Evolutionary conservation across 2,113 vertebrate genomes (phyloP).

Genomic region (Dicerorhinus sumatrensis): DNA sequence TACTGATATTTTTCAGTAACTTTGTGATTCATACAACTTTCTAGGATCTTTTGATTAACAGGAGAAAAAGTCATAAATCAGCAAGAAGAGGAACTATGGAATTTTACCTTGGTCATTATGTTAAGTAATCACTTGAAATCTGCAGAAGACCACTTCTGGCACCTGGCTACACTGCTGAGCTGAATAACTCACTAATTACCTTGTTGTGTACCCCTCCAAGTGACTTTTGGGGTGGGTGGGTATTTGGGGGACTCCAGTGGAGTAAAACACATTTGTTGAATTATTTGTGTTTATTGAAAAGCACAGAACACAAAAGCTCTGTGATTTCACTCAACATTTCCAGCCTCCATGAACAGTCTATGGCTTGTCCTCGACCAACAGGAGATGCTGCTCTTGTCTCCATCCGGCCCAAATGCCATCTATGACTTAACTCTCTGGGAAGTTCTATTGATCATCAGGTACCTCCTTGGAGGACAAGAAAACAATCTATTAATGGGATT

Average conservation of each 20-base stretch:
- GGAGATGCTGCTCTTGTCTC: not conserved
- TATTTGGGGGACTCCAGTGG: not conserved
- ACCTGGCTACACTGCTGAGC: slow-evolving; percentile 58
- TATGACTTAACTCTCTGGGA: not conserved
- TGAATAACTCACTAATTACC: slow-evolving; percentile 77
- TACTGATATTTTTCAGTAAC: slow-evolving; percentile 51
- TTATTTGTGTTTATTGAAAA: slow-evolving; percentile 58
- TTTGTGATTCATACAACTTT: slow-evolving; percentile 63
- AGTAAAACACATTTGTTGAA: slow-evolving; percentile 56
- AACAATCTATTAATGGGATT: slow-evolving; percentile 35
- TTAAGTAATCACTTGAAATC: slow-evolving; percentile 42
- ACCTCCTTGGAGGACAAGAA: slow-evolving; percentile 22
- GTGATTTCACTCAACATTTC: slow-evolving; percentile 39
- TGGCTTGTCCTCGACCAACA: not conserved
- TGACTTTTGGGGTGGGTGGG: not conserved
- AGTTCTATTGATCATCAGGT: not conserved
- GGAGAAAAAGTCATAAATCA: slow-evolving; percentile 57
- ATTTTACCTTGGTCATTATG: slow-evolving; percentile 1
- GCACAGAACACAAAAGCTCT: not conserved
- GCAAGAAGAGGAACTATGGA: not conserved
- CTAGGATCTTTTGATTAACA: slow-evolving; percentile 80
- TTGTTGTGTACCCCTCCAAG: slow-evolving; percentile 40
- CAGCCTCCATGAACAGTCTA: not conserved
- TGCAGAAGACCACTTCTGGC: not conserved
- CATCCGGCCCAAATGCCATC: not conserved